A percentile compares a stretch with the other conserved stretches of the same genome.
Evolutionary conservation across 2,113 vertebrate species (phyloP).

Genomic region (Ia io): DNA sequence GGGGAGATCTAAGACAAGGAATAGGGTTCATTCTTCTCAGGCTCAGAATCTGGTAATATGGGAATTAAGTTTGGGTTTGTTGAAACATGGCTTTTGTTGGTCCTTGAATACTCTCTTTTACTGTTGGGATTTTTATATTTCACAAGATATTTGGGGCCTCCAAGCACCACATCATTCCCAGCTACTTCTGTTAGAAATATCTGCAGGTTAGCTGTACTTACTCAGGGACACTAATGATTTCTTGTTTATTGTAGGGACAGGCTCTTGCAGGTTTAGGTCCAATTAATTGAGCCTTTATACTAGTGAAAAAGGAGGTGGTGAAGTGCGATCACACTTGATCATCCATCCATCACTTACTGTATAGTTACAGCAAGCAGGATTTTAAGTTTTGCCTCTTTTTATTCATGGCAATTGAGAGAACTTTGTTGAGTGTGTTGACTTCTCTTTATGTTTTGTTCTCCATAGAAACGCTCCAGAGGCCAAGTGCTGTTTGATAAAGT

Average conservation of each 20-base stretch:
- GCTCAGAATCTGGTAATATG: accelerated
- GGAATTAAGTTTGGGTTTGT: not conserved
- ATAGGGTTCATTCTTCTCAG: not conserved
- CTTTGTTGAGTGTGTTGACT: not conserved
- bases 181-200: not conserved
- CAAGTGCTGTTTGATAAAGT: constrained; percentile 95
- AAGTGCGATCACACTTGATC: no score
- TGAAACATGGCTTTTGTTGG: not conserved
- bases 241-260: not conserved
- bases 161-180: not conserved
- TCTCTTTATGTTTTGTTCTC: constrained; percentile 32
- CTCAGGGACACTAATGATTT: not conserved
- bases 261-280: not conserved
- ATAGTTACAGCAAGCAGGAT: not conserved
- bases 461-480: constrained; percentile 93
- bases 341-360: not conserved
- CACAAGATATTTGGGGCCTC: not conserved
- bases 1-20: not conserved
- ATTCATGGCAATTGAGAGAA: not conserved
- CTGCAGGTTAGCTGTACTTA: not conserved
- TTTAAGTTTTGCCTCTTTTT: not conserved
- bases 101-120: not conserved
- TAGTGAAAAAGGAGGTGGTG: not conserved
- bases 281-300: not conserved
- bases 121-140: not conserved